phyloP scores from a whole-genome alignment of 2,888 invertebrate genomes.

The Xanthia togata region DNA sequence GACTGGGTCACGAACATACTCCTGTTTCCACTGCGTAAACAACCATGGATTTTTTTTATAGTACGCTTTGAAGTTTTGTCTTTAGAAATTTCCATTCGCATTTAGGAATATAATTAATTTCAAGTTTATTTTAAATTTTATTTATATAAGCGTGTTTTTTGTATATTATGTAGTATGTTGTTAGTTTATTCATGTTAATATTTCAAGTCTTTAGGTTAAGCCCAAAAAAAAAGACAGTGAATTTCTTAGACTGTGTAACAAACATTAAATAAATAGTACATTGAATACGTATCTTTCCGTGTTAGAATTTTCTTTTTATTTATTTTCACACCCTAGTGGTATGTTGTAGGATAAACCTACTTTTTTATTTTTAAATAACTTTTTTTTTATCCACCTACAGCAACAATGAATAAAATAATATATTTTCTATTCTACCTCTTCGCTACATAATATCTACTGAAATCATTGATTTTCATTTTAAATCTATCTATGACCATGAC shows the following conservation, averaged over 20 bases:
- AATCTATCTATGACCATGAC: not conserved
- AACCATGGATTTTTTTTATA: constrained; percentile 25
- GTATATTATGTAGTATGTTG: no score
- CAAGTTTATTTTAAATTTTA: no score
- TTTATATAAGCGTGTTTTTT: not conserved
- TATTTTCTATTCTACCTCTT: not conserved
- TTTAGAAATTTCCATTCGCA: constrained; percentile 5
- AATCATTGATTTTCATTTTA: not conserved
- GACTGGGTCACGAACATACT: constrained; percentile 34
- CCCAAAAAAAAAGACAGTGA: not conserved
- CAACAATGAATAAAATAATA: not conserved
- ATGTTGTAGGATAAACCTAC: not conserved
- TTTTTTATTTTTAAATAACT: not conserved
- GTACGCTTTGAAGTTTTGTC: not conserved
- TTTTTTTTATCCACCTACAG: not conserved
- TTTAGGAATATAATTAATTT: not conserved
- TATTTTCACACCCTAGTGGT: not conserved
- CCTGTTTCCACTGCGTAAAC: not conserved
- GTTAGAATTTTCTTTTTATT: not conserved
- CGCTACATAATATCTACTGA: not conserved
- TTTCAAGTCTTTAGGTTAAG: not conserved
- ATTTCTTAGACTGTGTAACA: not conserved
- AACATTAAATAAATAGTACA: not conserved
- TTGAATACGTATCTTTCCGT: not conserved
- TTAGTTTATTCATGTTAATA: not conserved